Conservation (phyloP, 2,888 invertebrate species). For the Andrena trimmerana region DNA sequence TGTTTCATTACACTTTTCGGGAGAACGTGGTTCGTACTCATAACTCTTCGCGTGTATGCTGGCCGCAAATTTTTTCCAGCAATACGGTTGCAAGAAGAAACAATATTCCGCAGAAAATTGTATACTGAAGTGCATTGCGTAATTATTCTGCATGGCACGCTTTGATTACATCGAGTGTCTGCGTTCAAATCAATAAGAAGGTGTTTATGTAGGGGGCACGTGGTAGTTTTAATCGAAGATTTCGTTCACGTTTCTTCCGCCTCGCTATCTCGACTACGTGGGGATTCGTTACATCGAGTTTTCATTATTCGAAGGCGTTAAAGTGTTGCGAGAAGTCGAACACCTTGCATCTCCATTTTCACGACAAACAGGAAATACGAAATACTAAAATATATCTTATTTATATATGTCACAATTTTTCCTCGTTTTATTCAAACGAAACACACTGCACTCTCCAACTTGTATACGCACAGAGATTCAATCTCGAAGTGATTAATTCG, state of each 20-base stretch:
- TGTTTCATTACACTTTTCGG: background rate
- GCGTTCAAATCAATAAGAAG: background rate
- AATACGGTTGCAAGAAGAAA: background rate
- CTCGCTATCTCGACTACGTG: background rate
- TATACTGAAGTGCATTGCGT: background rate
- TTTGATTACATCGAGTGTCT: background rate
- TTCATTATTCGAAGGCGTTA: background rate
- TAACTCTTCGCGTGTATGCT: background rate
- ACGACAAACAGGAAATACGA: background rate
- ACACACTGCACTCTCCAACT: no score
- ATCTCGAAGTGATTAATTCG: no score
- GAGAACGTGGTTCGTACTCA: no score
- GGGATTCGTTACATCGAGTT: background rate
- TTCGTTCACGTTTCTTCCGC: background rate
- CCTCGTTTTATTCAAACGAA: background rate
- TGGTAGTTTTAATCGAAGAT: background rate
- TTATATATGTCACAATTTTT: background rate
- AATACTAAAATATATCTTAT: background rate
- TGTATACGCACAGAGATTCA: no score
- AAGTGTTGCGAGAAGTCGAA: background rate
- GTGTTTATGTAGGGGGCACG: background rate
- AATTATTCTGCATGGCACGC: background rate
- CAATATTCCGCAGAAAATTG: background rate
- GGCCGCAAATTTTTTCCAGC: background rate
- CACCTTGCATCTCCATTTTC: background rate